Conservation (phyloP, 2,113 vertebrate species). For the Sebastes schlegelii region DNA sequence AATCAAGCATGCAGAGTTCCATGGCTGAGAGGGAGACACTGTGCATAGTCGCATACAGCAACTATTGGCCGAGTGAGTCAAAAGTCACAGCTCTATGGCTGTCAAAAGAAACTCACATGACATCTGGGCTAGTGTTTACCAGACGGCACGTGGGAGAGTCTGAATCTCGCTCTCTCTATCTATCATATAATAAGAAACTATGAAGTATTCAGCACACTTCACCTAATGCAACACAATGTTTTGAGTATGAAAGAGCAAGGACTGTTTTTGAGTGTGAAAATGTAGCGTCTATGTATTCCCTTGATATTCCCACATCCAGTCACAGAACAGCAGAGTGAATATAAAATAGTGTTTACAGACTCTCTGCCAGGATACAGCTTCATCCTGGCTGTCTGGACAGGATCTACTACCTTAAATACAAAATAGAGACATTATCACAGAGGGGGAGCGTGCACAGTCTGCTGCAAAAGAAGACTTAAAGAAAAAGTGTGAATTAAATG, state of each 20-base stretch:
- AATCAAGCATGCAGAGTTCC: neutral
- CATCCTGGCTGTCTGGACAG: constrained; percentile 19
- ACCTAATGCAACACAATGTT: neutral
- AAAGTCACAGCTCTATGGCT: neutral
- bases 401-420: constrained; percentile 13
- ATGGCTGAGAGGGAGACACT: constrained; percentile 1
- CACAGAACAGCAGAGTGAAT: constrained; percentile 45
- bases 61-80: neutral
- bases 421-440: constrained; percentile 4
- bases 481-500: neutral
- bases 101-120: constrained; percentile 19
- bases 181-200: neutral
- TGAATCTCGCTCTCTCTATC: neutral
- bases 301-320: constrained; percentile 27
- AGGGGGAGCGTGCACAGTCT: neutral
- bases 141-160: neutral
- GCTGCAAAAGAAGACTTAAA: neutral
- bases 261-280: neutral
- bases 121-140: constrained; percentile 1
- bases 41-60: neutral
- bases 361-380: constrained; percentile 14
- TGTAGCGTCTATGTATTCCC: constrained; percentile 20
- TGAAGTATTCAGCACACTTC: constrained; percentile 30
- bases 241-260: constrained; percentile 4
- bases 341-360: constrained; percentile 45